Evolutionary conservation across 64 coral and sea anemone species (phyloP).

Genomic region (Montipora foliosa): DNA sequence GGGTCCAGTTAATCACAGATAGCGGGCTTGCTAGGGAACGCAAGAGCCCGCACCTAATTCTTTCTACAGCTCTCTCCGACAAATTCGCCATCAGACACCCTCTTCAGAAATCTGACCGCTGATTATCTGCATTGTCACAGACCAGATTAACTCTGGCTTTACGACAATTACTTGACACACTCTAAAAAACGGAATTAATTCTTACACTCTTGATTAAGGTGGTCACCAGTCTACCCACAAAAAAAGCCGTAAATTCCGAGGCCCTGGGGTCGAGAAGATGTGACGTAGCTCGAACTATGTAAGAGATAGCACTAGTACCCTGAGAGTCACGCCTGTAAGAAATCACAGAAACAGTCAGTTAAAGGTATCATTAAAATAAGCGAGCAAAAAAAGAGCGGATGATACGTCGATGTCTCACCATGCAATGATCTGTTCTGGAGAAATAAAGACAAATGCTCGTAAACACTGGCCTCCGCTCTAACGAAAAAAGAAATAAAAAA

Average conservation of each 20-base stretch:
- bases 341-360: background rate
- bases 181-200: background rate
- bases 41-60: no score
- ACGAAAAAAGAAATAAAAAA: background rate
- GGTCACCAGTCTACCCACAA: slow-evolving; percentile 94
- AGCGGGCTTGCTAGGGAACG: no score
- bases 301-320: slow-evolving; percentile 86
- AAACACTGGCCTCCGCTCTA: slow-evolving; percentile 97
- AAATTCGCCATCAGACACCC: no score
- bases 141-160: no score
- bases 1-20: no score
- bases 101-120: no score
- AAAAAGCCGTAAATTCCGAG: slow-evolving; percentile 87
- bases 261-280: slow-evolving; percentile 92
- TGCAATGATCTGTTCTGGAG: slow-evolving; percentile 80
- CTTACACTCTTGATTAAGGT: slow-evolving; percentile 87
- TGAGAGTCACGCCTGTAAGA: slow-evolving; percentile 82
- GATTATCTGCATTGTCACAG: no score
- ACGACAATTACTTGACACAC: background rate
- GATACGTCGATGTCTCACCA: slow-evolving; percentile 61
- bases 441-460: slow-evolving; percentile 87
- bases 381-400: background rate
- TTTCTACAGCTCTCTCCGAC: no score
- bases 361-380: no score
- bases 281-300: slow-evolving; percentile 84